phyloP scores from a whole-genome alignment of 2,888 invertebrate genomes.

The Cryptocephalus primarius region DNA sequence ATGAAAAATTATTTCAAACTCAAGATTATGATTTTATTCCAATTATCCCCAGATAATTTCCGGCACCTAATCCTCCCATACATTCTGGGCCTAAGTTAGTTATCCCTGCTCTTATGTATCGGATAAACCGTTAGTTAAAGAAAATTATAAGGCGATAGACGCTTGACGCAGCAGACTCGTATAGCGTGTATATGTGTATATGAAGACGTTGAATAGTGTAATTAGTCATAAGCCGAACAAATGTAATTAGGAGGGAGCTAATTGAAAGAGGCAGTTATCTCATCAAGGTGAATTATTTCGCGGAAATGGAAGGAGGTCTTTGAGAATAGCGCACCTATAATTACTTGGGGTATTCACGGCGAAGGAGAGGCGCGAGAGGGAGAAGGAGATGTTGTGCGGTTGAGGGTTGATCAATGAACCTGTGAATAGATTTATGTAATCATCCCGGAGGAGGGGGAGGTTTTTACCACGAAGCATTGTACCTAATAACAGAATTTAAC shows the following conservation, averaged over 20 bases:
- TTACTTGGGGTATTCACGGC: not conserved
- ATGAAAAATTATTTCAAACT: too few relatives aligned
- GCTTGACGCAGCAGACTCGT: constrained; percentile 4
- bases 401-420: too few relatives aligned
- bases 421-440: too few relatives aligned
- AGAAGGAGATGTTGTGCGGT: not conserved
- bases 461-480: too few relatives aligned
- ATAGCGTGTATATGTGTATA: constrained; percentile 6
- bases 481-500: too few relatives aligned
- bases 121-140: not conserved
- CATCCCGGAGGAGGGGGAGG: too few relatives aligned
- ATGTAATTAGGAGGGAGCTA: constrained; percentile 29
- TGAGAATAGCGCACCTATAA: not conserved
- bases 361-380: not conserved
- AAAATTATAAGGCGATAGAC: constrained; percentile 3
- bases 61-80: too few relatives aligned
- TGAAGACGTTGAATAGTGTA: constrained; percentile 23
- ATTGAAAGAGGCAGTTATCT: constrained; percentile 33
- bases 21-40: too few relatives aligned
- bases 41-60: too few relatives aligned
- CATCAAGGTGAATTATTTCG: constrained; percentile 32
- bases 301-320: constrained; percentile 23
- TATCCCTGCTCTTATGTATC: not conserved
- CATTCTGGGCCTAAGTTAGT: too few relatives aligned
- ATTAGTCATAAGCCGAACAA: constrained; percentile 27